phyloP scores from a whole-genome alignment of 1,140 invertebrate species.

The Philopotamus ludificatus region DNA sequence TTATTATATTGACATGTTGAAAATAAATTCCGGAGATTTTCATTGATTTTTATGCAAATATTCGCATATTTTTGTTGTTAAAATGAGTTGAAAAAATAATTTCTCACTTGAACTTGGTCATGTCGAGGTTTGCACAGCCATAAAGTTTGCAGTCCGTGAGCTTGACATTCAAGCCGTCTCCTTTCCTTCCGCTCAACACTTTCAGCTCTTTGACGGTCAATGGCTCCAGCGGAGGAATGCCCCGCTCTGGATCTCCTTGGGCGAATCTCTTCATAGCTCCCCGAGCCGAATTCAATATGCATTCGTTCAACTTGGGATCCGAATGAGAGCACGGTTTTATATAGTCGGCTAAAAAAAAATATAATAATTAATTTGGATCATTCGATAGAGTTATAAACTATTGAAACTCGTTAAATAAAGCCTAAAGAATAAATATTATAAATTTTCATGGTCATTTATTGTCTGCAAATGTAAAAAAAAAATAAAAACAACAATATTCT shows the following conservation, averaged over 20 bases:
- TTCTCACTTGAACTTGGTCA: constrained; percentile 39
- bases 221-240: constrained; percentile 40
- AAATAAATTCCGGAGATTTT: no score
- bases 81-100: not conserved
- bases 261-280: constrained; percentile 40
- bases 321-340: constrained; percentile 44
- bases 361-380: not conserved
- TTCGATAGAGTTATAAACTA: no score
- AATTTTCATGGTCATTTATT: no score
- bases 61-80: no score
- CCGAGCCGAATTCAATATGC: constrained; percentile 43
- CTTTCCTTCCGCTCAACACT: constrained; percentile 25
- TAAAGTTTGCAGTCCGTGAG: constrained; percentile 34
- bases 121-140: constrained; percentile 33
- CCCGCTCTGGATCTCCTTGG: constrained; percentile 34
- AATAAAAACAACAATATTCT: no score
- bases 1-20: no score
- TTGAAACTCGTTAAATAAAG: no score
- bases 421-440: no score
- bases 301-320: constrained; percentile 45
- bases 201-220: constrained; percentile 37
- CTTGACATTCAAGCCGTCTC: constrained; percentile 33
- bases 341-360: constrained; percentile 44
- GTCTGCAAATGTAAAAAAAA: no score
- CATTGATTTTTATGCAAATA: no score